These are phyloP conservation scores for Falco punctatus DNA, from an alignment of 2,113 vertebrate species.

Conservation along the genomic window DNA sequence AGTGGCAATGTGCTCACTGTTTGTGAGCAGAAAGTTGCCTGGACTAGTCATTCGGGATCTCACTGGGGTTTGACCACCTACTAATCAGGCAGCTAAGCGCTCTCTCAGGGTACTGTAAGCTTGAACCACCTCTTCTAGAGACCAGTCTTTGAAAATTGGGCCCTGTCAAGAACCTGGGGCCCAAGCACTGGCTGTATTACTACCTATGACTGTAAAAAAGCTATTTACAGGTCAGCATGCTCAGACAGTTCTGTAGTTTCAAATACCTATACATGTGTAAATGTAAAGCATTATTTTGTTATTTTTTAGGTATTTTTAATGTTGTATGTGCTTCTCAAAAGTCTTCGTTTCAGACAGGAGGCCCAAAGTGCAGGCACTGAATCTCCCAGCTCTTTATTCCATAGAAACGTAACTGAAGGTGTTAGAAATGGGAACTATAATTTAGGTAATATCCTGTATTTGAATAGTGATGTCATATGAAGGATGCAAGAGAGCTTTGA, in stretches of 20 bases:
- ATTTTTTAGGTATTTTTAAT: neutral
- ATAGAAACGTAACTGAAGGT: neutral
- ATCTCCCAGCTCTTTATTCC: neutral
- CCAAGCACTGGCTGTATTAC: neutral
- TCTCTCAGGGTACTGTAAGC: neutral
- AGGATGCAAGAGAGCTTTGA: neutral
- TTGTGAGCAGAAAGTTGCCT: neutral
- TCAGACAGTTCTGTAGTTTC: neutral
- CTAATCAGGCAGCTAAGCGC: neutral
- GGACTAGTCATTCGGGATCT: neutral
- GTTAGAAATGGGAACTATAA: neutral
- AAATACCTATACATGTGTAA: neutral
- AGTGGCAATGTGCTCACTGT: neutral
- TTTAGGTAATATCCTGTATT: neutral
- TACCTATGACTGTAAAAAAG: neutral
- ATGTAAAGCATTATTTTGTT: neutral
- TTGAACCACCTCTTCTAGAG: neutral
- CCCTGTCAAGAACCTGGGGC: neutral
- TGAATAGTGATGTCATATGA: neutral
- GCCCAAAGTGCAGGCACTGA: neutral
- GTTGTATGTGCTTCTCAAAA: neutral
- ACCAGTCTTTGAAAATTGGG: neutral
- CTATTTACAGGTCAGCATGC: neutral
- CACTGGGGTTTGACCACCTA: fast-evolving
- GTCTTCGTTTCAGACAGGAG: neutral